A percentile compares a stretch with the other conserved stretches of the same genome.
Conservation (phyloP, 1,140 invertebrate genomes). For the Colletes gigas region DNA sequence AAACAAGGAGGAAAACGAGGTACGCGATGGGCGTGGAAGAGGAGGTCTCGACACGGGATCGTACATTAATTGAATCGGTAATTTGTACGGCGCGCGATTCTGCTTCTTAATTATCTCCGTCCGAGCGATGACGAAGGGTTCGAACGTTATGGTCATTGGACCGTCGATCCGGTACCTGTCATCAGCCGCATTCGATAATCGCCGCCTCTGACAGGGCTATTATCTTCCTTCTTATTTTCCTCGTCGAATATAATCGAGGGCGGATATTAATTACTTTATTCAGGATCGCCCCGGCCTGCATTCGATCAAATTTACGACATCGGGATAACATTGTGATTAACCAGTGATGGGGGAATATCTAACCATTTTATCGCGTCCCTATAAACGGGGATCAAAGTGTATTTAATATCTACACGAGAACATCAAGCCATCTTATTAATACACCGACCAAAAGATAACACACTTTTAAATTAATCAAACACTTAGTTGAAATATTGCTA, state of each 20-base stretch:
- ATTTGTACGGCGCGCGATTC: slow-evolving; percentile 49
- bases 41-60: slow-evolving; percentile 20
- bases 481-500: too few relatives aligned
- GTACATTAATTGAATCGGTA: slow-evolving; percentile 62
- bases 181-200: slow-evolving; percentile 28
- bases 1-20: neutral
- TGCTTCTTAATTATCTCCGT: slow-evolving; percentile 53
- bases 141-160: neutral
- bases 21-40: slow-evolving; percentile 11
- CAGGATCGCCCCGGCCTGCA: neutral
- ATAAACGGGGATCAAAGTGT: too few relatives aligned
- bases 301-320: neutral
- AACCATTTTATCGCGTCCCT: too few relatives aligned
- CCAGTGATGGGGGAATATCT: too few relatives aligned
- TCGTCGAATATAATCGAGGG: neutral
- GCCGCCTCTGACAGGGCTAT: slow-evolving; percentile 5
- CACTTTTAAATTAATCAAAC: too few relatives aligned
- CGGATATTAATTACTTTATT: slow-evolving; percentile 28
- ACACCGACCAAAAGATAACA: too few relatives aligned
- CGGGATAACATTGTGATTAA: slow-evolving; percentile 3
- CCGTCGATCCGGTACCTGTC: neutral
- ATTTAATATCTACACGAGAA: too few relatives aligned
- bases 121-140: slow-evolving; percentile 5
- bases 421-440: too few relatives aligned
- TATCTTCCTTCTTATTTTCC: slow-evolving; percentile 2